Evolutionary conservation across 1,140 invertebrate species (phyloP), one percentile per base, ranked within the genome.

Genomic region (Cyphomyrmex costatus): DNA sequence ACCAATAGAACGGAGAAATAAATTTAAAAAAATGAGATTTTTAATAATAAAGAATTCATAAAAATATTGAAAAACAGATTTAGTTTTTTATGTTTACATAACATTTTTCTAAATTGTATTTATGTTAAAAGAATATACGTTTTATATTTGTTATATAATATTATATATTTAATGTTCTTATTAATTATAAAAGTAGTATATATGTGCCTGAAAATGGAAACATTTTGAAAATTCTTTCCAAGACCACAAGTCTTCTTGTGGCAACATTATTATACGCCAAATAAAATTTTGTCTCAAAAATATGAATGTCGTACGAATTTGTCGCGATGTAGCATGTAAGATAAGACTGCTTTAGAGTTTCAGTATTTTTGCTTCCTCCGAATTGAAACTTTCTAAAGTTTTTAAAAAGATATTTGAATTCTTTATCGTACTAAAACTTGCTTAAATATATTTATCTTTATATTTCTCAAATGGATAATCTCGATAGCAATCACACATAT

Each of bases 221-320:
- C 0, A 21, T 60, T 36, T 76, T 27, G n/a, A 12, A 58, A 24
- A 76, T 19, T 60, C 16, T 24, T 76, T 36, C 14, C 7, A 2
- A 68, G 21, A 49, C 14, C 6, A 21, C 42, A 21, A 10, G n/a
- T 27, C 6, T 73, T 30, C 12, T 30, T 73, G 3, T 14, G 4
- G 10, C 27, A 53, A 70, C 2, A 49, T 53, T 49, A n/a, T n/a
- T n/a, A n/a, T n/a, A 30, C 24, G 19, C 10, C 16, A 21, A 46
- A 49, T 58, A 10, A 36, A 58, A 61, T 76, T 76, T 36, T 21
- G 6, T 27, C 24, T 30, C 16, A 61, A 24, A 77, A 10, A 63
- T 30, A 7, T 5, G 46, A 49, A 77, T 61, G 36, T 71, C 8
- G 30, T 30, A 16, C 49, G 19, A 77, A 63, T 77, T 61, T 46